These are phyloP conservation scores for Poeciliopsis turneri DNA, from an alignment of 2,797 vertebrate species.

Conservation along the genomic window DNA sequence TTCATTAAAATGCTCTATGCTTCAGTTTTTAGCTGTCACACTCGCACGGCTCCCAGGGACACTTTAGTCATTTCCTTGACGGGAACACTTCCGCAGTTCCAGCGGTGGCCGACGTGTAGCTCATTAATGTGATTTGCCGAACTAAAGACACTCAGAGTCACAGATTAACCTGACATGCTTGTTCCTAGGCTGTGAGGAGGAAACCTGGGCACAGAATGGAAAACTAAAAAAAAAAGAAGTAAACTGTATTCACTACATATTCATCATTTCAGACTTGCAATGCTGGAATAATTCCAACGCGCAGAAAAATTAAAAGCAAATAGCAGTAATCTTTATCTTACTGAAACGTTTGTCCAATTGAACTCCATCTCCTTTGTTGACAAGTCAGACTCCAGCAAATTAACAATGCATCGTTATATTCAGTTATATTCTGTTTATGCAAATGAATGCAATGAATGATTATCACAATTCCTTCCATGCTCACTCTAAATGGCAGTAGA, in stretches of 20 bases:
- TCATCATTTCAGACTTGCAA: not conserved
- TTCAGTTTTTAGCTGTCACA: not conserved
- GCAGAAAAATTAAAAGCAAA: constrained; percentile 9
- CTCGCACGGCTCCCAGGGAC: not conserved
- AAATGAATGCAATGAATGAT: constrained; percentile 17
- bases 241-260: not conserved
- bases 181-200: not conserved
- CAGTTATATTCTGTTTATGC: constrained; percentile 21
- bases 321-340: constrained; percentile 13
- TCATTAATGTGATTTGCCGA: not conserved
- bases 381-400: constrained; percentile 30
- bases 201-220: not conserved
- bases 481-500: no score
- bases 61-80: not conserved
- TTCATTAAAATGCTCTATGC: not conserved
- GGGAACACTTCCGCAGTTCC: not conserved
- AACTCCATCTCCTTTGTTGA: constrained; percentile 13
- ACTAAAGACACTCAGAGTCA: not conserved
- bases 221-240: not conserved
- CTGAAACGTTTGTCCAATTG: constrained; percentile 15
- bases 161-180: not conserved
- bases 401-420: not conserved
- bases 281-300: constrained; percentile 21
- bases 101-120: not conserved
- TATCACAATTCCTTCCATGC: no score